Conservation (phyloP, 2,888 invertebrate species). For the Macropis europaea region DNA sequence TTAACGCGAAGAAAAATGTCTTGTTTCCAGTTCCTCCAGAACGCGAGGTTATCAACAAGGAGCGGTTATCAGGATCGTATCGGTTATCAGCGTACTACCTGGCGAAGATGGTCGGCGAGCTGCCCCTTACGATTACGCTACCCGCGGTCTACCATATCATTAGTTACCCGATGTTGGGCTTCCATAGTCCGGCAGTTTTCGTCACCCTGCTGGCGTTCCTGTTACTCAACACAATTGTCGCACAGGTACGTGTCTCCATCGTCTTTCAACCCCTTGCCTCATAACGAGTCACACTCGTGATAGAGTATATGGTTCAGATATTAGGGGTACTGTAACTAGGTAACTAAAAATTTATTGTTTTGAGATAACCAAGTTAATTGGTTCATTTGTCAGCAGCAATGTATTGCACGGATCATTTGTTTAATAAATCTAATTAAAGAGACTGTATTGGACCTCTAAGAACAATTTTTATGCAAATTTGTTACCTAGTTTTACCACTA, state of each 20-base stretch:
- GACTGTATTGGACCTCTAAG: too few relatives aligned
- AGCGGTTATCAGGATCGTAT: slow-evolving; percentile 89
- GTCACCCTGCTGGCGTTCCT: slow-evolving; percentile 86
- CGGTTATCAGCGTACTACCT: slow-evolving; percentile 90
- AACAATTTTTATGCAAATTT: too few relatives aligned
- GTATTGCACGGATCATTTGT: too few relatives aligned
- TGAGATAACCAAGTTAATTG: too few relatives aligned
- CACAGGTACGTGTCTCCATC: slow-evolving; percentile 81
- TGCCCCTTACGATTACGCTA: slow-evolving; percentile 87
- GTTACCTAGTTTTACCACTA: too few relatives aligned
- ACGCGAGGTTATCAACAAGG: slow-evolving; percentile 89
- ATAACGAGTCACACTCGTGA: too few relatives aligned
- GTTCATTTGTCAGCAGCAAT: too few relatives aligned
- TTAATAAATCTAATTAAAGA: too few relatives aligned
- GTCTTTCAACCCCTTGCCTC: not conserved
- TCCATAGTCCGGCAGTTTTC: slow-evolving; percentile 85
- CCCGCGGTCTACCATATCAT: slow-evolving; percentile 89
- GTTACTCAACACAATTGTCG: slow-evolving; percentile 86
- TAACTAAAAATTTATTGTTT: too few relatives aligned
- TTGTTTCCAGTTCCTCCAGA: slow-evolving; percentile 86
- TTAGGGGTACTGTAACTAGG: too few relatives aligned
- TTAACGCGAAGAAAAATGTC: not conserved
- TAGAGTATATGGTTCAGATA: too few relatives aligned
- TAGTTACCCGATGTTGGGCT: slow-evolving; percentile 88
- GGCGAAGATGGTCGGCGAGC: slow-evolving; percentile 90